Evolutionary conservation across 2,113 vertebrate genomes (phyloP).

Genomic region (Monopterus albus): DNA sequence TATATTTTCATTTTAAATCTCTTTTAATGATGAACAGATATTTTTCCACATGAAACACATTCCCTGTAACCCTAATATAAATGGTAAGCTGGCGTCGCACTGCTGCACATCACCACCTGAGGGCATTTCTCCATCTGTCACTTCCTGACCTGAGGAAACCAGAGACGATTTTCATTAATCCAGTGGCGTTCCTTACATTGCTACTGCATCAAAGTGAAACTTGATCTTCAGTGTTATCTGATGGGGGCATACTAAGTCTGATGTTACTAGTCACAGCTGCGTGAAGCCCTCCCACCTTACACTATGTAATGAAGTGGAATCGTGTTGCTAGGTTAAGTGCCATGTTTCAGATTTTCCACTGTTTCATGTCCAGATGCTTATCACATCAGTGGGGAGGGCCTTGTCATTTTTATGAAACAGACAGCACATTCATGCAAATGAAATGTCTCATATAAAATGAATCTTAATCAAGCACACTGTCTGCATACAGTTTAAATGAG

Average conservation of each 20-base stretch:
- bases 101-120: constrained; percentile 38
- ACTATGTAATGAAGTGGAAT: constrained; percentile 72
- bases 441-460: constrained; percentile 63
- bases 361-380: constrained; percentile 75
- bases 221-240: constrained; percentile 64
- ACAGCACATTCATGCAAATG: constrained; percentile 76
- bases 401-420: constrained; percentile 63
- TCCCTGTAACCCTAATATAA: not conserved
- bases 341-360: constrained; percentile 63
- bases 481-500: constrained; percentile 70
- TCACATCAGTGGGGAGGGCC: constrained; percentile 54
- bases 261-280: constrained; percentile 67
- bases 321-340: constrained; percentile 67
- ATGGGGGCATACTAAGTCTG: constrained; percentile 55
- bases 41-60: not conserved
- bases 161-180: constrained; percentile 61
- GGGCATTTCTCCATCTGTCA: constrained; percentile 54
- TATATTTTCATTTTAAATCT: too few relatives aligned
- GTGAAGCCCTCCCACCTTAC: constrained; percentile 62
- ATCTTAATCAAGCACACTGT: constrained; percentile 69
- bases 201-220: constrained; percentile 62
- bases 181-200: constrained; percentile 38
- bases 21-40: not conserved
- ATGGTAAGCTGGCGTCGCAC: not conserved
- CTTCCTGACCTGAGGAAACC: constrained; percentile 61